Base-by-base conservation (phyloP, 2,888 invertebrate genomes). In the Melanchra persicariae region DNA sequence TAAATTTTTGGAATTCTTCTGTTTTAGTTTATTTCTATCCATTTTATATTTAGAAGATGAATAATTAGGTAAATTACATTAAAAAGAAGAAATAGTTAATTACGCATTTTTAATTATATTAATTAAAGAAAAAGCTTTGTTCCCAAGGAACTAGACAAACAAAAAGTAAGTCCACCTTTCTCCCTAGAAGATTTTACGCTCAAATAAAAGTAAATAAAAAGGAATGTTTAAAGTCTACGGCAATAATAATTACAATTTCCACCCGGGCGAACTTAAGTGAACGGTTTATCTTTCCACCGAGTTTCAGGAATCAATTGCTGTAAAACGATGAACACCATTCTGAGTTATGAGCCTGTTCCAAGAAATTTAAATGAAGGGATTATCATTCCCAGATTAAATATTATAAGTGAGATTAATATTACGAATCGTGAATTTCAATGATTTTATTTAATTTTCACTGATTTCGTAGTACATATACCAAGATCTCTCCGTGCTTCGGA, bases 231-330 rank as follows among this genome's bases (percentile, higher is more conserved):
- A 61, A 34, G 10, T 52, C 30, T 26, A 26, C 26, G 5, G 6
- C 17, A 64, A 52, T 68, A 64, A 52, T 68, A 24, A 47, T 12
- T 57, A 34, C 60, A 71, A 59, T 62, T 69, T 79, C 68, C 54
- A 30, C 54, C 43, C 51, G 7, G 26, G 24, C 37, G 74, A 66
- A 69, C 69, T 55, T 58, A 8, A 47, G 47, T 30, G 55, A 68
- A 59, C 55, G n/a, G 22, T 45, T 80, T 80, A 83, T 83, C 81
- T 76, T 75, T 80, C 70, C 65, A 22, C 49, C 58, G 40, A 73
- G 55, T 81, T 71, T 72, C 52, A 12, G 55, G 15, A 72, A 78
- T 72, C 79, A 78, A 80, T 83, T 71, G 59, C 79, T 79, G 79
- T 67, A 43, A 78, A 77, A 71, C 58, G 51, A 61, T 71, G 47